Evolutionary conservation across 2,888 invertebrate genomes (phyloP), one percentile per base, ranked within the genome.

Genomic region (Drosophila pseudotakahashii): DNA sequence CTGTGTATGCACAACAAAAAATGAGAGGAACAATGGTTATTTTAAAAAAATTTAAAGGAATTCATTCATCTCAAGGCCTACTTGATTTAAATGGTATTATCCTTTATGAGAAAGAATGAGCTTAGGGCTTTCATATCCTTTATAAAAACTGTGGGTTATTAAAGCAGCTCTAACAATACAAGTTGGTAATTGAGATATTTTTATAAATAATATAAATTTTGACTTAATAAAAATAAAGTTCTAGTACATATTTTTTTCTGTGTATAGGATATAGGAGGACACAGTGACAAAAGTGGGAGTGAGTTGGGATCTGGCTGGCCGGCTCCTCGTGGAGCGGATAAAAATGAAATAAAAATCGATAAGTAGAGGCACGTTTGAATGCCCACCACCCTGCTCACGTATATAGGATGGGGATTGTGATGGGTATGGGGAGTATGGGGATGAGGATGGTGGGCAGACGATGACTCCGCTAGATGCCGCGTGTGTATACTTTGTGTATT

Each of bases 271-370:
- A 34, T 11, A 34, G 34, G 45, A 64, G 76, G 55, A 62, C 61
- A 39, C 48, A 55, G 79, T 71, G 64, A 75, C 57, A 76, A 39
- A 47, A 55, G 41, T 26, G 14, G 45, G 26, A 45, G 55, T 52
- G 16, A 19, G 16, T 37, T 13, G 37, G 39, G 32, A 39, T 41
- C 52, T 14, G 13, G 45, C 53, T 23, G 54, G 23, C 45, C 73
- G 66, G 66, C 71, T 71, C 71, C 70, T 71, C 55, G 42, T 73
- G 45, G 51, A 75, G 61, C 72, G 89, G 88, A 84, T 84, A 81
- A 88, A 87, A 81, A 84, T 86, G 88, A 84, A 89, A 89, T 81
- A 90, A 90, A 90, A 89, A 89, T 89, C 88, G 90, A 89, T 89
- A 90, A 89, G 81, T 79, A 81, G 81, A 84, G 81, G 86, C 88